Base-by-base conservation (phyloP, 2,888 invertebrate genomes). In the Palloptera scutellata region DNA sequence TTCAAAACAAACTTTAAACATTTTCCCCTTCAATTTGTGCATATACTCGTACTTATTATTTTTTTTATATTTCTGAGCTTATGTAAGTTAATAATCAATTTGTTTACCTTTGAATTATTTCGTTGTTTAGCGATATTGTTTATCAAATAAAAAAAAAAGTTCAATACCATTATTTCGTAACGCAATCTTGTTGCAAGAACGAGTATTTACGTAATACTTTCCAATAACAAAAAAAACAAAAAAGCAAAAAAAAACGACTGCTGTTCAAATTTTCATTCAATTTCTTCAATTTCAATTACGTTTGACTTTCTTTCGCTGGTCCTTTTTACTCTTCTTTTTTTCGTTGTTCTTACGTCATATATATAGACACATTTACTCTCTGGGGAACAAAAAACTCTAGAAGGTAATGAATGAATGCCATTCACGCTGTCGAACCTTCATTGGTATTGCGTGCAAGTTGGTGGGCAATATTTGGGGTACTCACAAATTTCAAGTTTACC, bases 201-300 rank as follows among this genome's bases (percentile, higher is more conserved):
- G 70, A 72, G 72, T 73, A 76, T 66, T 19, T 19, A 70, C 67
- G 57, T 52, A 66, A 67, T 67, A 20, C 41, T 41, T 40, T 10
- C 11, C 19, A 42, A 40, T 52, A 53, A 48, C 19, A 43, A 45
- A 15, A 11, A 42, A 12, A 20, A 43, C 2, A 53, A 48, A 58
- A 59, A n/a, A n/a, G n/a, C n/a, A n/a, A n/a, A n/a, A n/a, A n/a
- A n/a, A n/a, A n/a, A n/a, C n/a, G n/a, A n/a, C n/a, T n/a, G 42
- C 10, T 15, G 13, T 13, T 48, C 15, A 15, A 10, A 15, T 48
- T n/a, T 15, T 51, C 13, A 55, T 4, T 10, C 41, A 12, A 12
- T 64, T 60, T 70, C 73, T 70, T 67, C 62, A 68, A 67, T 76
- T 80, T 78, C 78, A 76, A 78, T 77, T 76, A 75, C 74, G 70